phyloP scores from a whole-genome alignment of 2,113 vertebrate species.

The Cottus gobio region DNA sequence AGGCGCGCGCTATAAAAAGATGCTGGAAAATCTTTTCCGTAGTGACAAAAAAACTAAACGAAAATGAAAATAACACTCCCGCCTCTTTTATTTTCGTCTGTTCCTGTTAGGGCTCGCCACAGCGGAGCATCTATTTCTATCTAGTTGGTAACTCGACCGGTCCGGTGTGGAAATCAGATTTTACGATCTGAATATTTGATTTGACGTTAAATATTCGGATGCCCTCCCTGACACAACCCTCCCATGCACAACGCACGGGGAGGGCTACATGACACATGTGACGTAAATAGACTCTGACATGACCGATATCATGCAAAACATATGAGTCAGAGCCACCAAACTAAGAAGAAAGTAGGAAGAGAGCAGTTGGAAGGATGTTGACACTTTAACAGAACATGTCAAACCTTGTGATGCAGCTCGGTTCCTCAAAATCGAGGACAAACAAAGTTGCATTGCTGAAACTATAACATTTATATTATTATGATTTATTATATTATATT shows the following conservation, averaged over 20 bases:
- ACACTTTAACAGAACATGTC: constrained; percentile 28
- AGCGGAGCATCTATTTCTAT: neutral
- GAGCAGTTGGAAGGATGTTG: constrained; percentile 32
- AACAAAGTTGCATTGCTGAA: neutral
- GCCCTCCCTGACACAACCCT: neutral
- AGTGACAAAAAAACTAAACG: constrained; percentile 11
- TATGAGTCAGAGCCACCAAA: constrained; percentile 2
- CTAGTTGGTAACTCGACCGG: neutral
- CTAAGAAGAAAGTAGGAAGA: neutral
- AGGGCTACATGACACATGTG: neutral
- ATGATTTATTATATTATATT: no score
- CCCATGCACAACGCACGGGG: neutral
- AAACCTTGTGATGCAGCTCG: constrained; percentile 17
- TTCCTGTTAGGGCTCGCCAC: neutral
- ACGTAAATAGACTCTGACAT: constrained; percentile 8
- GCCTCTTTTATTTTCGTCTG: neutral
- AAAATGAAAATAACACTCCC: neutral
- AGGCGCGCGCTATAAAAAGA: constrained; percentile 26
- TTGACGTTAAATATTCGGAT: neutral
- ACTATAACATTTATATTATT: no score
- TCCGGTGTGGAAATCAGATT: neutral
- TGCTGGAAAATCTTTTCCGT: neutral
- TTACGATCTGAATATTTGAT: neutral
- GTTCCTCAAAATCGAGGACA: constrained; percentile 16
- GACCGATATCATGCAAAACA: constrained; percentile 32